phyloP scores from a whole-genome alignment of 2,797 vertebrate genomes.

The Percopsis omiscomaycus region DNA sequence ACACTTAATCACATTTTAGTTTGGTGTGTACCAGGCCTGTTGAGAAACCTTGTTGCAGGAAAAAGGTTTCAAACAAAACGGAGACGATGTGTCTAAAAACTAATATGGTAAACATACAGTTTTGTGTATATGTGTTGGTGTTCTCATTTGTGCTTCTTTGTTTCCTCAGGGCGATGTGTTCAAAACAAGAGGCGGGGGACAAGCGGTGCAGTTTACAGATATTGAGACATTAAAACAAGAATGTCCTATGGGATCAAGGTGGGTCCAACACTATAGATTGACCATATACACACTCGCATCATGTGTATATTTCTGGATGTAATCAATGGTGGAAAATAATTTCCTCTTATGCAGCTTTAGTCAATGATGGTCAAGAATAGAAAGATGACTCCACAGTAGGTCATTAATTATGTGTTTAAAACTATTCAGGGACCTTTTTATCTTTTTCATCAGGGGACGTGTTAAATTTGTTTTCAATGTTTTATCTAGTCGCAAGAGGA shows the following conservation, averaged over 20 bases:
- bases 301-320: no score
- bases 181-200: conserved; percentile 90
- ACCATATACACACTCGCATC: neutral
- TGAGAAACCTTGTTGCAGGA: neutral
- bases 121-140: conserved; percentile 1
- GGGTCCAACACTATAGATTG: conserved; percentile 1
- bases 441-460: conserved; percentile 18
- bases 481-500: conserved; percentile 74
- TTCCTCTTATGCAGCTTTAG: no score
- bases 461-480: conserved; percentile 4
- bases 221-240: conserved; percentile 91
- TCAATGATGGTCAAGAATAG: no score
- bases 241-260: conserved; percentile 76
- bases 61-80: neutral
- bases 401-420: neutral
- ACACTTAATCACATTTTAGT: conserved; percentile 14
- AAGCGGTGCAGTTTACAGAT: conserved; percentile 94
- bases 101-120: neutral
- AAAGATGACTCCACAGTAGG: no score
- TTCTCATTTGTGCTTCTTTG: neutral
- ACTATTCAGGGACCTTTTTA: neutral
- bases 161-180: conserved; percentile 87
- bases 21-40: neutral
- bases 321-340: no score
- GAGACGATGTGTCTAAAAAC: neutral